phyloP scores from a whole-genome alignment of 1,140 invertebrate species.

The Delia radicum region DNA sequence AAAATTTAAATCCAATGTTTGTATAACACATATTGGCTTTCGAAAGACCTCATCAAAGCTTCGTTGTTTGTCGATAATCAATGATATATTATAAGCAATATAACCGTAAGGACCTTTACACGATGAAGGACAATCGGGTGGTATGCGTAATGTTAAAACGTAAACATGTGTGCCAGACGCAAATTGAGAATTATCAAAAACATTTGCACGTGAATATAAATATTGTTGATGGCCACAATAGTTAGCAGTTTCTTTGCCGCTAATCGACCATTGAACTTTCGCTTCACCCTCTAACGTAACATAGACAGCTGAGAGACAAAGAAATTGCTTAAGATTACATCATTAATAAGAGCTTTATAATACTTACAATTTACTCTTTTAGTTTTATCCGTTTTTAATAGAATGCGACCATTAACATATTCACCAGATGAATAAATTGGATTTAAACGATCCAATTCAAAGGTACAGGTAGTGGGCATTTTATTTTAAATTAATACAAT shows the following conservation, averaged over 20 bases:
- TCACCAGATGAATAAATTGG: slow-evolving; percentile 49
- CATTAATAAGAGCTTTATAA: background rate
- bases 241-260: slow-evolving; percentile 50
- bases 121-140: slow-evolving; percentile 64
- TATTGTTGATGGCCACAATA: slow-evolving; percentile 52
- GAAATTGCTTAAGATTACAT: background rate
- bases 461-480: slow-evolving; percentile 52
- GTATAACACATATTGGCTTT: slow-evolving; percentile 70
- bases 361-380: slow-evolving; percentile 50
- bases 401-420: slow-evolving; percentile 47
- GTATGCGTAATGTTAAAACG: slow-evolving; percentile 56
- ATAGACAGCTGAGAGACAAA: slow-evolving; percentile 40
- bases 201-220: slow-evolving; percentile 50
- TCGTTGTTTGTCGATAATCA: slow-evolving; percentile 71
- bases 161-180: slow-evolving; percentile 62
- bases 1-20: slow-evolving; percentile 71
- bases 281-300: slow-evolving; percentile 51
- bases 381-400: slow-evolving; percentile 48
- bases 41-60: slow-evolving; percentile 73
- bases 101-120: slow-evolving; percentile 72
- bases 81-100: slow-evolving; percentile 70
- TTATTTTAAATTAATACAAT: background rate
- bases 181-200: slow-evolving; percentile 57
- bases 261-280: slow-evolving; percentile 53
- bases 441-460: slow-evolving; percentile 52